These are phyloP conservation scores for Falco naumanni DNA, from an alignment of 2,797 vertebrate genomes.

Conservation along the genomic window DNA sequence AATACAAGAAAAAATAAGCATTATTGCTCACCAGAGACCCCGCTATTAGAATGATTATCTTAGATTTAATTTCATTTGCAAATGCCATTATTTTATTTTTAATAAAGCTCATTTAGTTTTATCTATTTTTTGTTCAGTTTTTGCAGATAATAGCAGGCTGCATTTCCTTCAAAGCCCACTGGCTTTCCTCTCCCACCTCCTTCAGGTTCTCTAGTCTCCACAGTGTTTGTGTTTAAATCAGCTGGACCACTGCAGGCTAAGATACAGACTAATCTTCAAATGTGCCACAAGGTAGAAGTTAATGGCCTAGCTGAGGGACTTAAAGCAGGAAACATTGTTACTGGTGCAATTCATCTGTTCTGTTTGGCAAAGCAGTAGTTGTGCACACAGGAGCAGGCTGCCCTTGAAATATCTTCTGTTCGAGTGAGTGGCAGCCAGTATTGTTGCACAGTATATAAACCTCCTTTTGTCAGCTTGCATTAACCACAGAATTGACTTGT, in stretches of 20 bases:
- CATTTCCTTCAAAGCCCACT: conserved; percentile 12
- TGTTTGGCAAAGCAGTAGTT: neutral
- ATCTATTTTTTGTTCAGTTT: conserved; percentile 48
- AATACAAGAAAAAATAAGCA: conserved; percentile 60
- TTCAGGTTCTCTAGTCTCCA: conserved; percentile 53
- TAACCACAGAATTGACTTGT: conserved; percentile 11
- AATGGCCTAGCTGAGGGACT: neutral
- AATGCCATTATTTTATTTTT: conserved; percentile 73
- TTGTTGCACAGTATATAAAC: conserved; percentile 22
- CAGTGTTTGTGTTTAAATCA: conserved; percentile 72
- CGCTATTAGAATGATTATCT: conserved; percentile 74
- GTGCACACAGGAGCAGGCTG: neutral
- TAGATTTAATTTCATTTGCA: conserved; percentile 71
- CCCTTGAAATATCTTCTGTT: conserved; percentile 45
- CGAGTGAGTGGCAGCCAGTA: neutral
- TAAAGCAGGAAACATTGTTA: neutral
- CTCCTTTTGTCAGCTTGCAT: neutral
- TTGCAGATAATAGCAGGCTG: conserved; percentile 20
- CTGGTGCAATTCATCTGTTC: neutral
- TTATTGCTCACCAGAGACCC: conserved; percentile 67
- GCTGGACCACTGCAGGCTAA: conserved; percentile 31
- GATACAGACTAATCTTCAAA: conserved; percentile 57
- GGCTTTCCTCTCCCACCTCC: conserved; percentile 45
- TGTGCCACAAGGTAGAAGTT: conserved; percentile 4
- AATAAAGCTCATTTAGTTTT: conserved; percentile 72